phyloP scores from a whole-genome alignment of 2,797 vertebrate genomes.

The Megaceryle alcyon region DNA sequence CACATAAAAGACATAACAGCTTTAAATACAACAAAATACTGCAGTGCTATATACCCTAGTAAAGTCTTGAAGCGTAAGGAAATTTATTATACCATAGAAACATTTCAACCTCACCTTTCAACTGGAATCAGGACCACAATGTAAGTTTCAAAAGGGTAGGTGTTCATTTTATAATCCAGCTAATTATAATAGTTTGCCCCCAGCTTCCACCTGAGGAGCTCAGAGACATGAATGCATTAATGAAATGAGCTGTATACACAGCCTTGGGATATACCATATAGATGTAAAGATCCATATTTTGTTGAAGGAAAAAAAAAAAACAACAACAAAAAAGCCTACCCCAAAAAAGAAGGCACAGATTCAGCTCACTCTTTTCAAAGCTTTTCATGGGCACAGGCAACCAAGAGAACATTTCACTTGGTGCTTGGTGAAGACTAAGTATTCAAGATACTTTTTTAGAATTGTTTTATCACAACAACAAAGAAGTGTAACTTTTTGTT shows the following conservation, averaged over 20 bases:
- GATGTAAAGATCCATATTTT: background rate
- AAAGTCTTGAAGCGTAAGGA: background rate
- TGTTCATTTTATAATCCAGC: background rate
- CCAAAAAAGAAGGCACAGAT: background rate
- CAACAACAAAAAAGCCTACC: background rate
- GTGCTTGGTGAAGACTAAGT: background rate
- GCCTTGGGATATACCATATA: background rate
- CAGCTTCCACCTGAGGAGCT: slow-evolving; percentile 9
- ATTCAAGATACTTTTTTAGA: background rate
- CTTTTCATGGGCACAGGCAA: background rate
- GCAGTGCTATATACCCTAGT: background rate
- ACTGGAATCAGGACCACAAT: background rate
- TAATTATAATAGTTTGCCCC: slow-evolving; percentile 11
- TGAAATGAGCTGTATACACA: background rate
- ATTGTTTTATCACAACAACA: background rate
- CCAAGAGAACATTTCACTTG: background rate
- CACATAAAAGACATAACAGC: background rate
- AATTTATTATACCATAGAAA: background rate
- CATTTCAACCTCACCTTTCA: background rate
- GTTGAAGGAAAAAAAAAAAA: background rate
- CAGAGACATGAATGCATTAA: background rate
- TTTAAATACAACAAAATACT: background rate
- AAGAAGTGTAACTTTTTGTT: background rate
- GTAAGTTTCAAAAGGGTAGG: background rate
- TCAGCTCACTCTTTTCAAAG: background rate